Evolutionary conservation across 2,888 invertebrate species (phyloP), one percentile per base, ranked within the genome.

Genomic region (Halocaridina rubra): DNA sequence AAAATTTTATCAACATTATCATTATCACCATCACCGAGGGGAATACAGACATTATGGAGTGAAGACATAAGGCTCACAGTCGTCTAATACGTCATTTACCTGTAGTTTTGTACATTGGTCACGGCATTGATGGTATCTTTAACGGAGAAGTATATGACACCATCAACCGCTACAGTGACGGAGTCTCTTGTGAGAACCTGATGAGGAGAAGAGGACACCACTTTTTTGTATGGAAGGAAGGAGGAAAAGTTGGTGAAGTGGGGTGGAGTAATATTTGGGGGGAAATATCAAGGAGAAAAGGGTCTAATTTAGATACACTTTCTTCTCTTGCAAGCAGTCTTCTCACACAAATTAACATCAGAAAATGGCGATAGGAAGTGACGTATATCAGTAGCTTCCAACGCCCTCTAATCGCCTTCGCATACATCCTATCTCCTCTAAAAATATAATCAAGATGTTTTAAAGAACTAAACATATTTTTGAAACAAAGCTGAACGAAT

Each of bases 81-180:
- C 53, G 53, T 53, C 53, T 53, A 53, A 16, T 53, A 53, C 53
- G 53, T 53, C 53, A 53, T n/a, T 84, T 84, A 84, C 84, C 84
- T 84, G 84, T 33, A 84, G 72, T 84, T 78, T 72, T 84, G 77
- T 30, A 84, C 71, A 69, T 78, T 69, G 13, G 61, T 71, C 24
- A 84, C 84, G 27, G 78, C 84, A 22, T 84, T 84, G 57, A 84
- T 78, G 29, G 84, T 78, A 71, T 84, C 64, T 61, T 84, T 71
- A 33, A 84, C 84, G 30, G 78, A 79, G 84, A 84, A 84, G 71
- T 84, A 84, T 57, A 84, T 71, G 39, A 78, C 84, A 22, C 84
- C 84, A 59, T 84, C 84, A 27, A 84, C 84, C 13, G 77, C 84
- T 57, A 84, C 84, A 13, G 84, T 84, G 24, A 84, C 84, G 19